Base-by-base conservation (phyloP, 1,140 invertebrate species). In the Drosophila lacertosa region DNA sequence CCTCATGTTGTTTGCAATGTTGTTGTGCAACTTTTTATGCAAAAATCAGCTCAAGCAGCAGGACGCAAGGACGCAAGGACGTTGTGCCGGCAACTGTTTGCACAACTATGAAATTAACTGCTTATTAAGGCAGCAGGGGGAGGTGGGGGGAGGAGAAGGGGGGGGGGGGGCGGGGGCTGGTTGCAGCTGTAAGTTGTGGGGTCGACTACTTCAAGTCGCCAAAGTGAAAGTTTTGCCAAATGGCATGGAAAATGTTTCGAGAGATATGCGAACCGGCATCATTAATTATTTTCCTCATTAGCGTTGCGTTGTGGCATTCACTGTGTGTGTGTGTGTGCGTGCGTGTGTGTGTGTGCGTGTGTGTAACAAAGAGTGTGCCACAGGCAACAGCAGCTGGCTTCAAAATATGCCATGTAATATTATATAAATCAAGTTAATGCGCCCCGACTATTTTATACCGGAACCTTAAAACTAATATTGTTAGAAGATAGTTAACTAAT, bases 271-370 rank as follows among this genome's bases (percentile, higher is more conserved):
- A 64, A 35, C 68, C 53, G 67, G 81, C 81, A 84, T 84, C 81
- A 84, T 84, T 84, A 84, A 84, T 84, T 84, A 84, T 84, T 86
- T 81, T 81, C 73, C 81, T 84, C 81, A 84, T 84, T 84, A 84
- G 81, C 77, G 72, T 86, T 65, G 60, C 60, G 18, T 24, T 65
- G 40, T 33, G 40, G 39, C 33, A 40, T 9, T n/a, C n/a, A n/a
- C n/a, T 53, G 18, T 11, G 50, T 50, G 40, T 55, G 40, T 16
- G 1, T 32, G 32, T 39, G 54, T 22, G 32, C 57, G 13, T 24
- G 51, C 39, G 35, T 45, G 32, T 60, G 40, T 29, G 33, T 68
- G 48, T 62, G 40, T 45, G 15, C 16, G 33, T 24, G 47, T 68
- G 51, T 59, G 16, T 13, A 48, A 64, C 50, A 48, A 64, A 69